A percentile compares a stretch with the other conserved stretches of the same genome.
Conservation (phyloP, 2,888 invertebrate species). For the Tipula lateralis region DNA sequence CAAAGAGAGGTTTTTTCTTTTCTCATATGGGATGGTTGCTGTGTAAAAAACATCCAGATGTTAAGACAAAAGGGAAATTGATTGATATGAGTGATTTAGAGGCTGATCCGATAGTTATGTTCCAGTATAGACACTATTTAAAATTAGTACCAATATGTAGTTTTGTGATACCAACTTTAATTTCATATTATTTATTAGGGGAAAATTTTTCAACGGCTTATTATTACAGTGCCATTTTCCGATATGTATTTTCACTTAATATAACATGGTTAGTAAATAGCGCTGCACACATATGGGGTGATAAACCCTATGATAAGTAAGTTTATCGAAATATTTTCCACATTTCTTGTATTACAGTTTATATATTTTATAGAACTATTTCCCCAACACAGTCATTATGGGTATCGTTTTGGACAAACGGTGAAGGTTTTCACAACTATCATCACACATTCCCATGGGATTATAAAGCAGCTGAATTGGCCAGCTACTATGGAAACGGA, state of each 20-base stretch:
- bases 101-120: conserved; percentile 75
- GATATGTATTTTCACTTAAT: conserved; percentile 75
- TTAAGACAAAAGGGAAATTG: conserved; percentile 73
- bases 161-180: conserved; percentile 72
- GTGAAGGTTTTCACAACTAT: conserved; percentile 86
- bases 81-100: conserved; percentile 86
- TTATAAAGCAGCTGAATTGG: conserved; percentile 69
- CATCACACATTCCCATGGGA: conserved; percentile 85
- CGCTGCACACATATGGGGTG: conserved; percentile 89
- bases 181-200: conserved; percentile 72
- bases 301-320: conserved; percentile 81
- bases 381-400: conserved; percentile 64
- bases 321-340: conserved; percentile 39
- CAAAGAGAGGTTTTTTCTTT: conserved; percentile 87
- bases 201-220: conserved; percentile 70
- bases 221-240: conserved; percentile 67
- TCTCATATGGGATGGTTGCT: conserved; percentile 93
- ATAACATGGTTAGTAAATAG: conserved; percentile 92
- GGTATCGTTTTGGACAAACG: conserved; percentile 63
- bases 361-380: conserved; percentile 52
- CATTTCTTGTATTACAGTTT: neutral
- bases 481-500: conserved; percentile 59
- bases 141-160: conserved; percentile 70
- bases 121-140: conserved; percentile 70
- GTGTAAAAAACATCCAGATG: conserved; percentile 81